These are phyloP conservation scores for Charadrius vociferus DNA, from an alignment of 2,113 vertebrate species.

Conservation along the genomic window DNA sequence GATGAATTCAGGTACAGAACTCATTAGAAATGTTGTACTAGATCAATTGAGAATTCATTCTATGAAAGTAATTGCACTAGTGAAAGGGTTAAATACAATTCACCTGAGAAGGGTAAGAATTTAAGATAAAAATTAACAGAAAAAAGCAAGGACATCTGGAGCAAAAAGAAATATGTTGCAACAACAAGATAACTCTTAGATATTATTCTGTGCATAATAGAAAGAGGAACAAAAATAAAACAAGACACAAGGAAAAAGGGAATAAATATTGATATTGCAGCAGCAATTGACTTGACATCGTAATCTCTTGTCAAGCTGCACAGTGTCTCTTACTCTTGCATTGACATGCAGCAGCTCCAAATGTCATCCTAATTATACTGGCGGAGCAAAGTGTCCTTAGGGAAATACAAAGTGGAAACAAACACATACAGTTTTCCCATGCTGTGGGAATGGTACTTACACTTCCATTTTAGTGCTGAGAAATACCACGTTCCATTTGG, in stretches of 20 bases:
- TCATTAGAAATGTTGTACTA: not conserved
- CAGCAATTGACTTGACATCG: slow-evolving; percentile 41
- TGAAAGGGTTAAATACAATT: not conserved
- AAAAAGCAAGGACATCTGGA: not conserved
- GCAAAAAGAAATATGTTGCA: not conserved
- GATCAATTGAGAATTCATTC: not conserved
- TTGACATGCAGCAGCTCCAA: slow-evolving; percentile 45
- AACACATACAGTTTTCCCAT: slow-evolving; percentile 6
- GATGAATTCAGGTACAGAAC: not conserved
- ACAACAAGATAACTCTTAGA: not conserved
- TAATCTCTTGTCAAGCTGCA: slow-evolving; percentile 41
- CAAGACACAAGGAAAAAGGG: not conserved
- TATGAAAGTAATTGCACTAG: not conserved
- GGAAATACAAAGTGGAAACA: slow-evolving; percentile 35
- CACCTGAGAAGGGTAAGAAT: not conserved
- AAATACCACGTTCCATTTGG: not conserved
- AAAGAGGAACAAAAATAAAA: not conserved
- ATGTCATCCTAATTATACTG: slow-evolving; percentile 61
- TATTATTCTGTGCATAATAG: not conserved
- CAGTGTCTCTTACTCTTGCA: slow-evolving; percentile 11
- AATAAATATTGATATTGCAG: slow-evolving; percentile 56
- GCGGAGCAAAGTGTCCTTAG: slow-evolving; percentile 16
- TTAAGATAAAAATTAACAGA: not conserved
- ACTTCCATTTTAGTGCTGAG: not conserved
- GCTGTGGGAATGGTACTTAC: not conserved